Evolutionary conservation across 2,797 vertebrate genomes (phyloP).

Genomic region (Tadarida brasiliensis): DNA sequence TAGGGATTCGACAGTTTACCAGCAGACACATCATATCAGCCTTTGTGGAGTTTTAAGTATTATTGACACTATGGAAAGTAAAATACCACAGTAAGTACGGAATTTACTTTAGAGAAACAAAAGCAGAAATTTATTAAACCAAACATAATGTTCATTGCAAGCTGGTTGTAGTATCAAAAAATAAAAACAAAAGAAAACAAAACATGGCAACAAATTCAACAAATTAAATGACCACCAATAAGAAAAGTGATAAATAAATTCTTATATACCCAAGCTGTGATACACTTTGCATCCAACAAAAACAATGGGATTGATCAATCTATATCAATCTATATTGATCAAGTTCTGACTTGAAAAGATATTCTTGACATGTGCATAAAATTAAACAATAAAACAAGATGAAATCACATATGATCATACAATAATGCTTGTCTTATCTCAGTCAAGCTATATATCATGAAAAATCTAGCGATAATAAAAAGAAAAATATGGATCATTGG

Average conservation of each 20-base stretch:
- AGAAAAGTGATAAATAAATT: neutral
- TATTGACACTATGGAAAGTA: neutral
- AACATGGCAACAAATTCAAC: neutral
- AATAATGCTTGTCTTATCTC: neutral
- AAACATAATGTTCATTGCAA: constrained; percentile 14
- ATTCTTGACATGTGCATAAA: neutral
- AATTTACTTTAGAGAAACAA: neutral
- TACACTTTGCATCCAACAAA: neutral
- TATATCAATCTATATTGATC: neutral
- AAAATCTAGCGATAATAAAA: neutral
- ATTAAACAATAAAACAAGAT: neutral
- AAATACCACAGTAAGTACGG: neutral
- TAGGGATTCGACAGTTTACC: neutral
- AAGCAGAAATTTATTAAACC: neutral
- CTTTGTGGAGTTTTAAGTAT: neutral
- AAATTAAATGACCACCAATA: neutral
- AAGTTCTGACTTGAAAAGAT: neutral
- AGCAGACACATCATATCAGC: neutral
- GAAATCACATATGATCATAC: neutral
- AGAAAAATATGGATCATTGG: neutral
- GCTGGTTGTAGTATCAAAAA: neutral
- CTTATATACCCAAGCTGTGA: neutral
- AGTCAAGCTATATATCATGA: neutral
- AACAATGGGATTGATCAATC: neutral
- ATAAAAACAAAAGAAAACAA: neutral